Base-by-base conservation (phyloP, 2,797 vertebrate species). In the Ctenopoma kingsleyae region DNA sequence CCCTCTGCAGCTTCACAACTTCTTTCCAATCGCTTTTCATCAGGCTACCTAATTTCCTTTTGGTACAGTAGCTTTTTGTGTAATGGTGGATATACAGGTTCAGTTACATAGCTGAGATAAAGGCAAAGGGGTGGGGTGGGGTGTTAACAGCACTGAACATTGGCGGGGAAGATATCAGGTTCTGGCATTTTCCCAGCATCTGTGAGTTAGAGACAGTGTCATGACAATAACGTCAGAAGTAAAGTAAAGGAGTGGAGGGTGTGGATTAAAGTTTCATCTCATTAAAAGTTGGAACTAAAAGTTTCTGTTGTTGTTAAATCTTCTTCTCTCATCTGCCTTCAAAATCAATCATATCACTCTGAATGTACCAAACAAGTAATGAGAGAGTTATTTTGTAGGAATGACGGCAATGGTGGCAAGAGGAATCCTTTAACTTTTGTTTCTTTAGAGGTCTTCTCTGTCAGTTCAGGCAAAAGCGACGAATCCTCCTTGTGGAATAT, bases 31-130 rank as follows among this genome's bases (percentile, higher is more conserved):
- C 80, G 64, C 81, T 81, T 90, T 92, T 91, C 86, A 93, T 93
- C 90, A 90, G 75, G 70, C 32, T 22, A 59, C 65, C 88, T 91
- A 80, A 89, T 92, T 92, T 90, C 73, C 76, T 90, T 89, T 90
- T 83, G 78, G 78, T 85, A 87, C 82, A 65, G 76, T 80, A 49
- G 78, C 71, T 81, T 72, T 76, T 79, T 62, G 47, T 30, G 57
- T 56, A 40, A 67, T 46, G 53, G 27, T 55, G 71, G 71, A 79
- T 89, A 85, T 85, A 78, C 82, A 79, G 80, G 67, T 87, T 90
- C 81, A 51, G 83, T 87, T 87, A 67, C 36, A 3, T 71, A 27
- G 61, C 72, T 57, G 58, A 83, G 87, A 85, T 88, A 83, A 78
- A 83, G 75, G 64, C 74, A 74, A 76, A 60, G 32, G 48, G 73